Evolutionary conservation across 2,797 vertebrate species (phyloP), one percentile per base, ranked within the genome.

Genomic region (Champsocephalus esox): DNA sequence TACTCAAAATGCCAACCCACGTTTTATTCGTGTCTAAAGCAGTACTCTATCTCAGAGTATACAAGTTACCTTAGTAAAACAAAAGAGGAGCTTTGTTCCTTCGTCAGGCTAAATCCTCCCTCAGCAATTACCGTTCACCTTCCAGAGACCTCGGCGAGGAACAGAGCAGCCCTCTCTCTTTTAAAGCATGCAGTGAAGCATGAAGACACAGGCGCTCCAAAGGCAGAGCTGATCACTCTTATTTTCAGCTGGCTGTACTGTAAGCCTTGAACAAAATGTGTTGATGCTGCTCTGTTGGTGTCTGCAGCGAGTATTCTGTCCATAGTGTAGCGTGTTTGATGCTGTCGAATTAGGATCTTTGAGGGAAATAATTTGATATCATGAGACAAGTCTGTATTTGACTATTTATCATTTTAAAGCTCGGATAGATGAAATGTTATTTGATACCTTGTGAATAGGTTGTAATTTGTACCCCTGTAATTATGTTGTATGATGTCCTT

Each of bases 41-140:
- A 65, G 48, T n/a, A 48, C 75, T 75, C 75, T 58, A n/a, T 88
- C 81, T 71, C 63, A 32, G 66, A 76, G 82, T 70, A 66, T 87
- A 75, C 80, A 66, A 70, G 85, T 84, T 88, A 83, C 84, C 84
- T 84, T 65, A 11, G 79, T 84, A 75, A 89, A 89, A 92, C 86
- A 92, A 92, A 91, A 88, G 87, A 86, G 85, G 77, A 83, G 86
- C 90, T 93, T 92, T 91, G 87, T 92, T 92, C 83, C 79, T 52
- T 82, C 72, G 45, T 88, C 84, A 54, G 86, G 72, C 87, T 89
- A 91, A 92, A 92, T 91, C 90, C 89, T 91, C 86, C 88, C 88
- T 91, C 71, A 89, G 91, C 92, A 93, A 94, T 93, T 93, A 93
- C 83, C 69, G 84, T 73, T 93, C 91, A 93, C 91, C 91, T 93